phyloP scores from a whole-genome alignment of 2,797 vertebrate species.

The Lophius americanus region DNA sequence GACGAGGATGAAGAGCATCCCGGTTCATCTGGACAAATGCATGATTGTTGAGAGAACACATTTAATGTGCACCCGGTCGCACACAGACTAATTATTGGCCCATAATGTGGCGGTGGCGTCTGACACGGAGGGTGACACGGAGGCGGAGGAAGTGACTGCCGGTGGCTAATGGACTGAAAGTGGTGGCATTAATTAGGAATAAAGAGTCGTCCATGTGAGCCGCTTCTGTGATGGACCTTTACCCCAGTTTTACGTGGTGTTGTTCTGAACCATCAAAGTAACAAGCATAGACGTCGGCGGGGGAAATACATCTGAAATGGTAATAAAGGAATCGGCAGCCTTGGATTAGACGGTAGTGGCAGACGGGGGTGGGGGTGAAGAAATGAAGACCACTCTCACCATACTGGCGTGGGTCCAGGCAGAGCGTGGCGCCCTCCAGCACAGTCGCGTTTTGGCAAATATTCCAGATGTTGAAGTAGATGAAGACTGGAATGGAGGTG shows the following conservation, averaged over 20 bases:
- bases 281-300: slow-evolving; percentile 1
- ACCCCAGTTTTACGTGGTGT: neutral
- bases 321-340: no score
- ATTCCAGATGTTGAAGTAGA: slow-evolving; percentile 99
- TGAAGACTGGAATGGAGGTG: slow-evolving; percentile 96
- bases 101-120: slow-evolving; percentile 10
- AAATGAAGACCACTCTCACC: slow-evolving; percentile 77
- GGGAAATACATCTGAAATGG: neutral
- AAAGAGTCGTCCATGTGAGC: slow-evolving; percentile 31
- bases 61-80: neutral
- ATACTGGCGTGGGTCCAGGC: slow-evolving; percentile 96
- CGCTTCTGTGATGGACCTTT: slow-evolving; percentile 7
- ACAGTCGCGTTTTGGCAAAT: slow-evolving; percentile 93
- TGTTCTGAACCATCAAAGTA: slow-evolving; percentile 27
- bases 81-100: neutral
- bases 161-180: slow-evolving; percentile 46
- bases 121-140: slow-evolving; percentile 37
- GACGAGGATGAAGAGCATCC: neutral
- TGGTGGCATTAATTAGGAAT: slow-evolving; percentile 42
- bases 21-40: neutral
- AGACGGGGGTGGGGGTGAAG: neutral
- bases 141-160: slow-evolving; percentile 16
- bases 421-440: slow-evolving; percentile 89
- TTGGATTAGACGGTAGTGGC: no score
- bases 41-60: neutral